Percentiles rank a stretch among this genome's conserved stretches.
These are phyloP conservation scores for Mola mola DNA, from an alignment of 2,113 vertebrate genomes.

Conservation along the genomic window DNA sequence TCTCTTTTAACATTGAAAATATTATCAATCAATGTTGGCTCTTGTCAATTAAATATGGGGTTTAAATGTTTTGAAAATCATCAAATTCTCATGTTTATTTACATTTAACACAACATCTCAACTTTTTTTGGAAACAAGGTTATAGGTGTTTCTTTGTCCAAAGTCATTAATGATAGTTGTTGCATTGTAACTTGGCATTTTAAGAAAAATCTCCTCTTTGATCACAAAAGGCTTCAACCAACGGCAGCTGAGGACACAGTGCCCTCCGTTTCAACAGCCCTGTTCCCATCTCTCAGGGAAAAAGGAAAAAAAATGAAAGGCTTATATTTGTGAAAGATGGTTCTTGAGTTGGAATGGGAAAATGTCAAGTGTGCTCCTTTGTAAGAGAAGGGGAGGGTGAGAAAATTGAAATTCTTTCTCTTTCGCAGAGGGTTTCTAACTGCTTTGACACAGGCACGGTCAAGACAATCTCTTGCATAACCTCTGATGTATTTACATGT, in stretches of 20 bases:
- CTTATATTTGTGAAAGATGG: constrained; percentile 46
- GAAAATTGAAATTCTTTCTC: constrained; percentile 56
- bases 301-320: constrained; percentile 32
- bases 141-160: too few relatives aligned
- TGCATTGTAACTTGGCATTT: too few relatives aligned
- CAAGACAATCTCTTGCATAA: constrained; percentile 53
- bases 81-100: too few relatives aligned
- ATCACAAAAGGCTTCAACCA: neutral
- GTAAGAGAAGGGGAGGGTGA: constrained; percentile 22
- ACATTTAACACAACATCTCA: too few relatives aligned
- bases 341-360: constrained; percentile 52
- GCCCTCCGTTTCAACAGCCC: constrained; percentile 17
- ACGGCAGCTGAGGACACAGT: constrained; percentile 1
- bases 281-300: constrained; percentile 41
- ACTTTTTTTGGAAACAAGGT: too few relatives aligned
- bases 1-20: too few relatives aligned
- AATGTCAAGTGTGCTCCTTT: constrained; percentile 66
- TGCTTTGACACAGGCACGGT: constrained; percentile 39
- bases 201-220: neutral
- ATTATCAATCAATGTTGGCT: too few relatives aligned
- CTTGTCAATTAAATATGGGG: too few relatives aligned
- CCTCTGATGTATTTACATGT: constrained; percentile 74
- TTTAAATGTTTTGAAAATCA: too few relatives aligned
- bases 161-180: too few relatives aligned
- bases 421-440: constrained; percentile 47